These are phyloP conservation scores for Sylvilagus floridanus DNA, from an alignment of 2,797 vertebrate genomes.

Conservation along the genomic window DNA sequence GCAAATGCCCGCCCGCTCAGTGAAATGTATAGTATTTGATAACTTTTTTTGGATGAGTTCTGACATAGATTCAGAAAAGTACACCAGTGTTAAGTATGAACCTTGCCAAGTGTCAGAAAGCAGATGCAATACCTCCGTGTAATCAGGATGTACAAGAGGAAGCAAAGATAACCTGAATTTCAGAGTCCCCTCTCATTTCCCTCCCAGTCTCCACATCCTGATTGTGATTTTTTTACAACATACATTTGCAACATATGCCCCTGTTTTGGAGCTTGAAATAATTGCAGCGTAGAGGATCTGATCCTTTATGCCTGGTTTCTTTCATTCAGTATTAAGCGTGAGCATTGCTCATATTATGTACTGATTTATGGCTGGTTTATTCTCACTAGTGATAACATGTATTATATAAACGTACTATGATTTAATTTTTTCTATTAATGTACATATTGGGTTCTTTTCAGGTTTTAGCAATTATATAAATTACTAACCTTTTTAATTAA, in stretches of 20 bases:
- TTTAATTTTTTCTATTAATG: background rate
- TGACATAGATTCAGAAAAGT: background rate
- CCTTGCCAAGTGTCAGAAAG: no score
- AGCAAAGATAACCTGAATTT: background rate
- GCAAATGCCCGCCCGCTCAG: no score
- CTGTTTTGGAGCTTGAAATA: background rate
- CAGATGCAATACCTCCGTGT: background rate
- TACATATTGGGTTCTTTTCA: background rate
- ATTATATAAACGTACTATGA: background rate
- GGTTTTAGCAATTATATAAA: background rate
- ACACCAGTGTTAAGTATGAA: background rate
- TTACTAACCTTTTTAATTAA: background rate
- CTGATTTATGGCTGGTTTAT: background rate
- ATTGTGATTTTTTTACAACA: background rate
- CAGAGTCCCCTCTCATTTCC: background rate
- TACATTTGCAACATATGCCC: background rate
- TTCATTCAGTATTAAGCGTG: background rate
- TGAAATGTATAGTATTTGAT: background rate
- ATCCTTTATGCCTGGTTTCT: background rate
- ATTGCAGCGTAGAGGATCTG: no score
- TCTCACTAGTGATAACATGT: background rate
- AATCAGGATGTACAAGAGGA: background rate
- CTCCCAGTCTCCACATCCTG: background rate
- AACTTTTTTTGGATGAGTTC: background rate
- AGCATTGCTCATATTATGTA: background rate